Conservation (phyloP, 2,113 vertebrate genomes). For the Sphyrna mokarran region DNA sequence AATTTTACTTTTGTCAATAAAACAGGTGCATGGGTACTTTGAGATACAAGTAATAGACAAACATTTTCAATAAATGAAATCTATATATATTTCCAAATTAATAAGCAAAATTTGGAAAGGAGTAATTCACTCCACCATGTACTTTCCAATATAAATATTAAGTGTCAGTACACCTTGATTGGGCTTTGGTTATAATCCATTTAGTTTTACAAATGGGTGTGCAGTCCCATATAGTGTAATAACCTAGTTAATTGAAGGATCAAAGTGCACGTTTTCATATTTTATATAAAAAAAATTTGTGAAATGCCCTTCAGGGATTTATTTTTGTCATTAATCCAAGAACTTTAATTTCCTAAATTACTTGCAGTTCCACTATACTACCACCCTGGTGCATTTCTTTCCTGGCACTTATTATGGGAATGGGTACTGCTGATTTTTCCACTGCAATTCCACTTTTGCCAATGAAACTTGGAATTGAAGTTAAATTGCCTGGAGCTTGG, state of each 20-base stretch:
- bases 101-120: background rate
- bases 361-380: background rate
- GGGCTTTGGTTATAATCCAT: background rate
- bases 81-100: background rate
- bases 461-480: background rate
- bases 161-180: background rate
- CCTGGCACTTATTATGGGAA: background rate
- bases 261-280: background rate
- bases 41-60: background rate
- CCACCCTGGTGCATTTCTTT: background rate
- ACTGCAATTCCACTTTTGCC: background rate
- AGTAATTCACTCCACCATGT: background rate
- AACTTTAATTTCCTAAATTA: background rate
- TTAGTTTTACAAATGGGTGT: background rate
- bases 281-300: background rate
- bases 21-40: background rate
- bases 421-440: background rate
- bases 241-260: background rate
- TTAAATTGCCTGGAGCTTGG: background rate
- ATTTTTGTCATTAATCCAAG: constrained; percentile 2
- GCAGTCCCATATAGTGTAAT: background rate
- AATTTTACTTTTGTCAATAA: background rate
- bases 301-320: background rate
- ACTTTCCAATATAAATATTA: background rate
- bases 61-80: background rate